A percentile compares a stretch with the other conserved stretches of the same genome.
phyloP scores from a whole-genome alignment of 2,797 vertebrate genomes.

The Siniperca obscura region DNA sequence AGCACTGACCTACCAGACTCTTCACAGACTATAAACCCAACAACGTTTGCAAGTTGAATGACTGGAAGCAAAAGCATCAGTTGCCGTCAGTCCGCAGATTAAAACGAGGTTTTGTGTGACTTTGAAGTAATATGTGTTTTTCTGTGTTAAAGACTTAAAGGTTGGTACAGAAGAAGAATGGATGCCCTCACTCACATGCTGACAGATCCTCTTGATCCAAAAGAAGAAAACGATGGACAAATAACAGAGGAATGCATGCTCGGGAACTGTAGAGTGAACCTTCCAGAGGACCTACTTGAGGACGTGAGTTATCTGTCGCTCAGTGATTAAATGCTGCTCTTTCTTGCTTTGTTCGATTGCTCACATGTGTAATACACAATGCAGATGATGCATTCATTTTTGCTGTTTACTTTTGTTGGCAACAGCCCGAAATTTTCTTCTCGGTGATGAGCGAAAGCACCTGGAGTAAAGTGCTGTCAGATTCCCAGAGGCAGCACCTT shows the following conservation, averaged over 20 bases:
- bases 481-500: constrained; percentile 91
- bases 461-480: constrained; percentile 92
- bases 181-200: constrained; percentile 94
- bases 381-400: not conserved
- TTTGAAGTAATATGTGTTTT: not conserved
- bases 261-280: constrained; percentile 89
- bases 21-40: not conserved
- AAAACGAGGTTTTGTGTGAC: not conserved
- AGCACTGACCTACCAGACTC: not conserved
- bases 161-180: constrained; percentile 80
- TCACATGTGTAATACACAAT: not conserved
- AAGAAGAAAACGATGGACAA: constrained; percentile 83
- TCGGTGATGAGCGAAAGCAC: constrained; percentile 94
- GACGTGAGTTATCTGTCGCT: constrained; percentile 86
- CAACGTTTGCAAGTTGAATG: not conserved
- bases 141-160: constrained; percentile 3
- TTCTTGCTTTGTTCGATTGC: not conserved
- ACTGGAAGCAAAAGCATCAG: not conserved
- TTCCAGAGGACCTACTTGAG: constrained; percentile 96
- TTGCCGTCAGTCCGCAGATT: not conserved
- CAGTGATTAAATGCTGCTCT: not conserved
- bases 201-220: constrained; percentile 91
- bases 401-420: constrained; percentile 27
- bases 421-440: constrained; percentile 96
- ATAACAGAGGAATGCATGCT: constrained; percentile 97